A percentile compares a stretch with the other conserved stretches of the same genome.
Conservation (phyloP, 2,113 vertebrate species). For the Uria lomvia region DNA sequence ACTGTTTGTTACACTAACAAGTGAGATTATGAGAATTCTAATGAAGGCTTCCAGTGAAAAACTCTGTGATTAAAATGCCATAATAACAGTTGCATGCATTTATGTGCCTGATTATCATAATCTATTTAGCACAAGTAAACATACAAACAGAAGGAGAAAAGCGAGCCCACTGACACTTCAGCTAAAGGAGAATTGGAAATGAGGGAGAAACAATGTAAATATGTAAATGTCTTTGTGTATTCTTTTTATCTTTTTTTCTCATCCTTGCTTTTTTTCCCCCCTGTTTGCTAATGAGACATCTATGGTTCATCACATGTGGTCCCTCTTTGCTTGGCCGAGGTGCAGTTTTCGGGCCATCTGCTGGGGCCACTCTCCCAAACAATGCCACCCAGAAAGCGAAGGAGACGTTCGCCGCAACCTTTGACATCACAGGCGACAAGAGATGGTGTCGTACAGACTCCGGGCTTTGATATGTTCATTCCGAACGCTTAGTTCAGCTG, state of each 20-base stretch:
- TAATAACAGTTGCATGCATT: conserved; percentile 86
- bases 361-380: conserved; percentile 68
- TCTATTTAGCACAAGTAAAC: conserved; percentile 92
- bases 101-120: conserved; percentile 91
- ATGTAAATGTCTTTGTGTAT: conserved; percentile 81
- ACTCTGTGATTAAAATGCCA: conserved; percentile 89
- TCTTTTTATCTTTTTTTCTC: conserved; percentile 77
- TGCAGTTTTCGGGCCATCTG: conserved; percentile 77
- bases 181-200: conserved; percentile 78
- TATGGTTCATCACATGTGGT: conserved; percentile 70
- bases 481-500: conserved; percentile 60
- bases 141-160: conserved; percentile 85
- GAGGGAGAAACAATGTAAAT: conserved; percentile 78
- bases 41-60: conserved; percentile 87
- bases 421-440: conserved; percentile 64
- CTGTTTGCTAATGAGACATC: conserved; percentile 76
- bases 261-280: conserved; percentile 43
- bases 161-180: conserved; percentile 70
- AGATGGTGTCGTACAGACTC: conserved; percentile 14
- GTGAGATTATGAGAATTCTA: conserved; percentile 93
- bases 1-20: conserved; percentile 88
- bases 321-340: conserved; percentile 66
- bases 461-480: conserved; percentile 10
- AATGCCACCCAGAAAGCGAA: conserved; percentile 71
- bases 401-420: conserved; percentile 66